These are phyloP conservation scores for Lucinisca nassula DNA, from an alignment of 2,888 invertebrate species.

Conservation along the genomic window DNA sequence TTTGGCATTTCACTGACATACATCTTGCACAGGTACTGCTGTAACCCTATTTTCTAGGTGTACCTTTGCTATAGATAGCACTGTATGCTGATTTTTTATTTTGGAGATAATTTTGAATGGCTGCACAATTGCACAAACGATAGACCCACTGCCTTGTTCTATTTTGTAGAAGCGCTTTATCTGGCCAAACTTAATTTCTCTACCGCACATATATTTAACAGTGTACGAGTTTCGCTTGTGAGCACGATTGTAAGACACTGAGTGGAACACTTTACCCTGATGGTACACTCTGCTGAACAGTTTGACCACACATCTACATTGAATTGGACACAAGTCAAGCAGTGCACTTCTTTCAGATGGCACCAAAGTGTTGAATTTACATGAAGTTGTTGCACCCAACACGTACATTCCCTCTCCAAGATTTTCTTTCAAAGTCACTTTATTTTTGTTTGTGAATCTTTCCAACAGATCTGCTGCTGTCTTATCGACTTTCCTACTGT, in stretches of 20 bases:
- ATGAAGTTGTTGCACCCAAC: background rate
- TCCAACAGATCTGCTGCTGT: background rate
- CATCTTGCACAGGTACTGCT: background rate
- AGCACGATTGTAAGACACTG: background rate
- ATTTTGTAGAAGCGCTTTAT: background rate
- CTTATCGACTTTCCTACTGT: background rate
- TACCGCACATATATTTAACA: background rate
- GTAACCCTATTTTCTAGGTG: no score
- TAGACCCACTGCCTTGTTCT: no score
- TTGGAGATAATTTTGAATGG: no score
- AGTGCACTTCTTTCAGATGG: background rate
- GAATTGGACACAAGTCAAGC: background rate
- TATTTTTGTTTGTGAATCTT: background rate
- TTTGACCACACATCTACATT: background rate
- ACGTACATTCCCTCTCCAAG: background rate
- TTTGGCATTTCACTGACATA: background rate
- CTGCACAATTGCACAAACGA: no score
- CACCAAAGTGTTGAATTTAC: background rate
- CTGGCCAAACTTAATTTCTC: background rate
- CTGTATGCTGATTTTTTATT: no score
- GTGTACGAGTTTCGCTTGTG: background rate
- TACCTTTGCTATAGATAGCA: no score
- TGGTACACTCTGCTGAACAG: background rate
- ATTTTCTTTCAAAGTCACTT: background rate
- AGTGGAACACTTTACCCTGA: background rate